Evolutionary conservation across 2,113 vertebrate genomes (phyloP), one percentile per base, ranked within the genome.

Genomic region (Takifugu flavidus): DNA sequence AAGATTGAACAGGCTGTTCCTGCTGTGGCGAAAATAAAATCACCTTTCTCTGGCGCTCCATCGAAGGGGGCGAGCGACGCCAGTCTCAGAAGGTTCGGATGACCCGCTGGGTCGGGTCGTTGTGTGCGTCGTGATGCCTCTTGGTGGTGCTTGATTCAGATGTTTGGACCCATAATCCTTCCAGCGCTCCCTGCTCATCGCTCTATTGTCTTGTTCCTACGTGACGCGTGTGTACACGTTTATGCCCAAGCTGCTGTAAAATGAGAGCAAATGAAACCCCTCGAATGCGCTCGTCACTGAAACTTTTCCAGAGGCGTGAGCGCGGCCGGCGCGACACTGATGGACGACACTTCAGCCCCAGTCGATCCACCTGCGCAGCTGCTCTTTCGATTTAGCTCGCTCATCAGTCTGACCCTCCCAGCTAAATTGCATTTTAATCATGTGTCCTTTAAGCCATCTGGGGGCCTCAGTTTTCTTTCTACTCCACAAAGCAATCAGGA

Each of bases 361-460:
- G 57, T 55, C 58, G 42, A 58, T 70, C 62, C 79, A 85, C 82
- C 83, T 84, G 77, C 47, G 57, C 62, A 70, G 68, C 59, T 78
- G 84, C 75, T 65, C 27, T 65, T 75, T 85, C 67, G 52, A 39
- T 74, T 89, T 74, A 80, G 71, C 65, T 62, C 63, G 78, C 75
- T 74, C 75, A 79, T 89, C 75, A 70, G 72, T 86, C 74, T 89
- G 57, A 44, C 56, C 61, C 28, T 73, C 53, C 63, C 76, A 77
- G 87, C 78, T 82, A 66, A 87, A 87, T 82, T 83, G 75, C 69
- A 69, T 80, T 89, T 89, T 88, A 86, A 88, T 87, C 82, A 78
- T 79, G 73, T 68, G 59, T 77, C 71, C 85, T 76, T 87, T 89
- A 66, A 84, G 73, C 77, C 86, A 85, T 87, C 81, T 82, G 83